Evolutionary conservation across 2,113 vertebrate species (phyloP).

Genomic region (Charina bottae): DNA sequence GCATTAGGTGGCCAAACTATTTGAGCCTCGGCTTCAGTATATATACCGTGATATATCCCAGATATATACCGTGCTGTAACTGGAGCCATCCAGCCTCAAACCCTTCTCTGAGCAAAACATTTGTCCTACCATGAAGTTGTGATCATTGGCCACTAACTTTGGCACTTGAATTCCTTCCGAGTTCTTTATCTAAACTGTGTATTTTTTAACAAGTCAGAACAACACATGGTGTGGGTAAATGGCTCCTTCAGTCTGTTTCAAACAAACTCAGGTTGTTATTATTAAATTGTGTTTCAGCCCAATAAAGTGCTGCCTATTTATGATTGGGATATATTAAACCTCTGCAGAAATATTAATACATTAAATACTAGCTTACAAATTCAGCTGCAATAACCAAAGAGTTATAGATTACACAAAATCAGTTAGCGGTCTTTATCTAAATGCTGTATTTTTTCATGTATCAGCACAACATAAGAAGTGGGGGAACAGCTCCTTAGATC

Average conservation of each 20-base stretch:
- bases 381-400: neutral
- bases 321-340: neutral
- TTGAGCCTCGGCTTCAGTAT: too few relatives aligned
- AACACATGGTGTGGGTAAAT: neutral
- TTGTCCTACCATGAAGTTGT: neutral
- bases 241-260: neutral
- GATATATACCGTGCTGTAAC: neutral
- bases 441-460: neutral
- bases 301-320: neutral
- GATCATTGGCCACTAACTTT: neutral
- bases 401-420: neutral
- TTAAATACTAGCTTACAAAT: neutral
- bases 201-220: neutral
- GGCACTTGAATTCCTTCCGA: neutral
- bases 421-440: neutral
- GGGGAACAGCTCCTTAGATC: neutral
- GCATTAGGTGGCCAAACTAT: too few relatives aligned
- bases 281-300: neutral
- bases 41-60: too few relatives aligned
- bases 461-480: neutral
- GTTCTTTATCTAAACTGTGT: neutral
- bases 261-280: neutral
- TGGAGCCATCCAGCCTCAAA: neutral
- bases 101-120: neutral
- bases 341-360: neutral